A percentile compares a stretch with the other conserved stretches of the same genome.
phyloP scores from a whole-genome alignment of 37 sponge, comb jelly and placozoan genomes.

The Agelas oroides region DNA sequence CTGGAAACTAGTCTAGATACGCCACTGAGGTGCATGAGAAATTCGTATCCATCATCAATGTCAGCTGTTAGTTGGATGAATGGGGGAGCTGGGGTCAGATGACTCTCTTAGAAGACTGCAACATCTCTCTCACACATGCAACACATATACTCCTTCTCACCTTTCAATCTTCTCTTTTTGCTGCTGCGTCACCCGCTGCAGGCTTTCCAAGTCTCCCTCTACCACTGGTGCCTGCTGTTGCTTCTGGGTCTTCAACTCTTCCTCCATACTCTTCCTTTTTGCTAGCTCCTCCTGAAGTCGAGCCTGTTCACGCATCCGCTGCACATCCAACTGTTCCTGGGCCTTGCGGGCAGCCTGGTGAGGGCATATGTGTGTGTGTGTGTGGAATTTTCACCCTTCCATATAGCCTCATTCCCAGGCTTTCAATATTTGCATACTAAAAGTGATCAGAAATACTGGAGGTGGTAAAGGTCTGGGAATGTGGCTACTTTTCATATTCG shows the following conservation, averaged over 20 bases:
- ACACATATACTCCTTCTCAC: conserved; percentile 3
- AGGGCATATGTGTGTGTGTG: neutral
- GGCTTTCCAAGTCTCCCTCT: conserved; percentile 43
- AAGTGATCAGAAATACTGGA: no score
- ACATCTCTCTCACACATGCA: neutral
- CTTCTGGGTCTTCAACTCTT: conserved; percentile 32
- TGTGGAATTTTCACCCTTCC: neutral
- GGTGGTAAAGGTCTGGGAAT: no score
- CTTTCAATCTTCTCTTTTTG: conserved; percentile 63
- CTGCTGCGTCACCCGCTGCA: conserved; percentile 34
- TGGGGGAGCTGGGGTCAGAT: no score
- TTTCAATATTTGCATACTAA: no score
- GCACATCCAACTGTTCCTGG: conserved; percentile 49
- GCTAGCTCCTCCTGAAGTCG: conserved; percentile 47
- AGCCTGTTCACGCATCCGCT: conserved; percentile 56
- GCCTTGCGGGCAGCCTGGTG: conserved; percentile 53
- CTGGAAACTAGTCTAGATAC: no score
- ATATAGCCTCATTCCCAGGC: no score
- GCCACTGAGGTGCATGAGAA: no score
- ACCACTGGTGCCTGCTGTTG: neutral
- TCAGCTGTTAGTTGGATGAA: no score
- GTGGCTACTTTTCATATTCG: no score
- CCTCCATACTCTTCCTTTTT: conserved; percentile 44
- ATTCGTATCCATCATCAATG: no score
- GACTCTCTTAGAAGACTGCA: no score